A percentile compares a stretch with the other conserved stretches of the same genome.
Evolutionary conservation across 2,797 vertebrate species (phyloP).

Genomic region (Natrix natrix): DNA sequence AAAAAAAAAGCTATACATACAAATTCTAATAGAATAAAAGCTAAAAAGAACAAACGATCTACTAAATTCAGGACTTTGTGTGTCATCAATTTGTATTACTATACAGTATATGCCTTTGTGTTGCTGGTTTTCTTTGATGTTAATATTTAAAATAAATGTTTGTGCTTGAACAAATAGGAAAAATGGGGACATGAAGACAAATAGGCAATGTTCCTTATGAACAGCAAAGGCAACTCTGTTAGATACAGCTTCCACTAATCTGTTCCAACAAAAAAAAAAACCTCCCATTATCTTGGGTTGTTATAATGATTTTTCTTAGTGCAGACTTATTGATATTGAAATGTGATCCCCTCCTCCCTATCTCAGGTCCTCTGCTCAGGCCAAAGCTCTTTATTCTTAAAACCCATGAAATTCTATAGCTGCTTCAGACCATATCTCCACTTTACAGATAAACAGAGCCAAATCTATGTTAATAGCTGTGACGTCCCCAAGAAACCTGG

Average conservation of each 20-base stretch:
- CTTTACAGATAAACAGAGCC: not conserved
- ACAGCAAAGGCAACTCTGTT: conserved; percentile 30
- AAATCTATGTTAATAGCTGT: not conserved
- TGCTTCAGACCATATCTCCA: not conserved
- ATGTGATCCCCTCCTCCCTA: not conserved
- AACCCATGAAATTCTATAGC: fast-evolving
- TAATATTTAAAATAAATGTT: conserved; percentile 36
- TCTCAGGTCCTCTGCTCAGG: fast-evolving
- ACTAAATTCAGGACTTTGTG: conserved; percentile 15
- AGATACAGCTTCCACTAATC: conserved; percentile 27
- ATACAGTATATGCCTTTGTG: not conserved
- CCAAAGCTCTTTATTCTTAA: not conserved
- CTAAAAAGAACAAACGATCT: conserved; percentile 13
- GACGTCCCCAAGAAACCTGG: not conserved
- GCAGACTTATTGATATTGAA: conserved; percentile 19
- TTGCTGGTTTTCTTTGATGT: conserved; percentile 24
- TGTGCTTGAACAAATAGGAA: conserved; percentile 35
- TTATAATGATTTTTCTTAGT: conserved; percentile 31
- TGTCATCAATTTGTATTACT: conserved; percentile 30
- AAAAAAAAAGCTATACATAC: conserved; percentile 13
- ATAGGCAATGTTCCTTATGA: conserved; percentile 43
- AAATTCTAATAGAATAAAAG: conserved; percentile 26
- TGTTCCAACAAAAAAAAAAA: not conserved
- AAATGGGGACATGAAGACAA: conserved; percentile 36
- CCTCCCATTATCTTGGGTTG: conserved; percentile 20